A percentile compares a stretch with the other conserved stretches of the same genome.
These are phyloP conservation scores for Hypomecis punctinalis DNA, from an alignment of 2,888 invertebrate species.

Conservation along the genomic window DNA sequence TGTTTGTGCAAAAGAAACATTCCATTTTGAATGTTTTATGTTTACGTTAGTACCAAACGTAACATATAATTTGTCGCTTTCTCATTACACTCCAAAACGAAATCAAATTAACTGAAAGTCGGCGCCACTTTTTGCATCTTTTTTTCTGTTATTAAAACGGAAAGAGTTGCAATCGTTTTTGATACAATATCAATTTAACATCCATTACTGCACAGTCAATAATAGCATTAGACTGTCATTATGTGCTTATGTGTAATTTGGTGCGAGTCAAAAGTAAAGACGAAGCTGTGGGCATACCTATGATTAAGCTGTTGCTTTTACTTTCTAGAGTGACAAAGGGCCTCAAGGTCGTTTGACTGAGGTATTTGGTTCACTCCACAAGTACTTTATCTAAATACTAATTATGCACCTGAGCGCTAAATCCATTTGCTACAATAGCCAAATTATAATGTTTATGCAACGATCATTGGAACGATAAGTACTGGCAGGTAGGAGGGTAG, in stretches of 20 bases:
- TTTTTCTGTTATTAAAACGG: slow-evolving; percentile 23
- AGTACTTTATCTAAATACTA: slow-evolving; percentile 34
- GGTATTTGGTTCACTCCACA: slow-evolving; percentile 50
- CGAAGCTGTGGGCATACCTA: slow-evolving; percentile 46
- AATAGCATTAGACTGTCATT: slow-evolving; percentile 48
- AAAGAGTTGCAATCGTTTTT: slow-evolving; percentile 33
- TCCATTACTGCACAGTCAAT: slow-evolving; percentile 55
- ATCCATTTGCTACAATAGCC: slow-evolving; percentile 14
- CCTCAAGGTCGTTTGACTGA: slow-evolving; percentile 62
- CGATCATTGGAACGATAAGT: slow-evolving; percentile 19
- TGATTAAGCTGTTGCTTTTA: slow-evolving; percentile 67
- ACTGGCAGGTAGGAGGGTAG: slow-evolving; percentile 13
- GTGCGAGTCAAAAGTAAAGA: slow-evolving; percentile 60
- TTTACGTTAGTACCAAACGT: slow-evolving; percentile 50
- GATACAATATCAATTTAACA: slow-evolving; percentile 52
- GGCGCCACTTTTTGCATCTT: slow-evolving; percentile 29
- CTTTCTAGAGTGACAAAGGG: slow-evolving; percentile 73
- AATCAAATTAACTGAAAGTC: slow-evolving; percentile 41
- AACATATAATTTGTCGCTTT: slow-evolving; percentile 54
- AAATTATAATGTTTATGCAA: slow-evolving; percentile 21
- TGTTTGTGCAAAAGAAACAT: slow-evolving; percentile 48
- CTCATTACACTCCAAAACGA: slow-evolving; percentile 48
- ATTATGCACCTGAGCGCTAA: slow-evolving; percentile 32
- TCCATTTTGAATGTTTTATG: slow-evolving; percentile 47
- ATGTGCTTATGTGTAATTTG: slow-evolving; percentile 48